Evolutionary conservation across 64 coral and sea anemone genomes (phyloP).

Genomic region (Stichodactyla mertensii): DNA sequence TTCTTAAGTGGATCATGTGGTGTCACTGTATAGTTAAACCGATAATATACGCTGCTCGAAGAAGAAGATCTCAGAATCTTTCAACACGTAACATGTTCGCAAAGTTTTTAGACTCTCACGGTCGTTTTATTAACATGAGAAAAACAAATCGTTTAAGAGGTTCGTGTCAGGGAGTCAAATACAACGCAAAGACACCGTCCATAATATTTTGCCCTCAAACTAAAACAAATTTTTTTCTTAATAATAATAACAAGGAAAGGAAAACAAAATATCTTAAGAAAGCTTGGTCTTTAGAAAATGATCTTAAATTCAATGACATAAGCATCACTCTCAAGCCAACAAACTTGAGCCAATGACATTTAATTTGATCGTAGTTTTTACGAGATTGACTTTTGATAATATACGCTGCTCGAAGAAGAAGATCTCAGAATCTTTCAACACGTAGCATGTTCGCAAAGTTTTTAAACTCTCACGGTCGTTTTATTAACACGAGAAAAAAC

Average conservation of each 20-base stretch:
- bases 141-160: background rate
- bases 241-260: background rate
- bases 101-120: background rate
- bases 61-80: background rate
- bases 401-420: conserved; percentile 38
- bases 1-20: conserved; percentile 80
- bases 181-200: background rate
- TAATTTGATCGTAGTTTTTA: no score
- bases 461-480: background rate
- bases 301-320: background rate
- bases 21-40: conserved; percentile 82
- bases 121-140: background rate
- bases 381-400: background rate
- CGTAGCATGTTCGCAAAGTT: background rate
- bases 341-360: background rate
- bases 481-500: background rate
- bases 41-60: conserved; percentile 49
- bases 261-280: background rate
- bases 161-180: background rate
- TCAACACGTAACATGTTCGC: background rate
- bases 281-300: background rate
- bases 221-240: background rate
- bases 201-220: background rate
- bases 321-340: background rate
- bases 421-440: background rate